Conservation (phyloP, 1,140 invertebrate species). For the Mya arenaria region DNA sequence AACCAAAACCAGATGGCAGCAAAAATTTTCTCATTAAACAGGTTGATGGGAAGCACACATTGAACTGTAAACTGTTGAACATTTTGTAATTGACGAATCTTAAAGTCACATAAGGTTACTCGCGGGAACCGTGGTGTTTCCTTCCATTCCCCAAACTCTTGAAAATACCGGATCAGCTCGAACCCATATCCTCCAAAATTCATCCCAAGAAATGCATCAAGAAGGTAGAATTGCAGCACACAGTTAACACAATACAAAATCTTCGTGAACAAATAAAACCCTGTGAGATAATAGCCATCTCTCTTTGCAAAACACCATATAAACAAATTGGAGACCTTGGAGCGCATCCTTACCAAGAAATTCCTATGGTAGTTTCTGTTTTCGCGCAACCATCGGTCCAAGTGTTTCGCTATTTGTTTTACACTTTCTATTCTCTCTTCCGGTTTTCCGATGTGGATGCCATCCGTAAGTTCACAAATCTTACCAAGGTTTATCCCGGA, state of each 20-base stretch:
- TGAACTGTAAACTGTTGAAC: slow-evolving; percentile 79
- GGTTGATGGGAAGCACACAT: slow-evolving; percentile 83
- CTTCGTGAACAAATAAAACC: slow-evolving; percentile 82
- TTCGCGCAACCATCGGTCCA: slow-evolving; percentile 71
- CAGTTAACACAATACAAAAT: slow-evolving; percentile 81
- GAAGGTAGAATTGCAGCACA: slow-evolving; percentile 81
- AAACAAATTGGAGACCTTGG: slow-evolving; percentile 65
- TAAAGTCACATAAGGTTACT: slow-evolving; percentile 83
- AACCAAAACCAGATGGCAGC: slow-evolving; percentile 76
- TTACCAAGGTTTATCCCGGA: slow-evolving; percentile 70
- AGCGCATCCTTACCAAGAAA: slow-evolving; percentile 61
- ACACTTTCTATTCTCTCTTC: slow-evolving; percentile 67
- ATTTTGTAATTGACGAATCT: slow-evolving; percentile 81
- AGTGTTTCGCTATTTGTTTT: slow-evolving; percentile 66
- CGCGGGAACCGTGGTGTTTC: slow-evolving; percentile 80
- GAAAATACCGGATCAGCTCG: slow-evolving; percentile 77
- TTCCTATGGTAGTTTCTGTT: slow-evolving; percentile 69
- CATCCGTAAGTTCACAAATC: slow-evolving; percentile 58
- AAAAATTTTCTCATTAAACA: slow-evolving; percentile 84
- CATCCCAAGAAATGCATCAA: slow-evolving; percentile 81
- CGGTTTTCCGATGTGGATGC: slow-evolving; percentile 55
- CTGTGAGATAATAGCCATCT: slow-evolving; percentile 81
- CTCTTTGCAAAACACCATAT: slow-evolving; percentile 79
- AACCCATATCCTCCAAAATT: slow-evolving; percentile 80
- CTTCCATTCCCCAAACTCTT: slow-evolving; percentile 77